Conservation (phyloP, 2,888 invertebrate species). For the Odontomyia ornata region DNA sequence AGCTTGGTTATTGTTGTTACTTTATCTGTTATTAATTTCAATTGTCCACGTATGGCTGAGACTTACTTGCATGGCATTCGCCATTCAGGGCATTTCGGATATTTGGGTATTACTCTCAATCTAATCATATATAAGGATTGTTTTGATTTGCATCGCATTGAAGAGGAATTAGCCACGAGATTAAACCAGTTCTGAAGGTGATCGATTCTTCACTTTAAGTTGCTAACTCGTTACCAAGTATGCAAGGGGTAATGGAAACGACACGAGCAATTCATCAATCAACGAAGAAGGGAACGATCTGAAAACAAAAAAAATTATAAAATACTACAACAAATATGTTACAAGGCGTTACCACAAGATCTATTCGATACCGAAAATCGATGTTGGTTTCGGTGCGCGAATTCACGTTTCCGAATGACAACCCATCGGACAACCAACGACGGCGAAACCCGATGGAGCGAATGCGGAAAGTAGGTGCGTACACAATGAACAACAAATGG, state of each 20-base stretch:
- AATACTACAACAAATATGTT: too few relatives aligned
- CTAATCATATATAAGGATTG: slow-evolving; percentile 99
- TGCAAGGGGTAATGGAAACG: slow-evolving; percentile 28
- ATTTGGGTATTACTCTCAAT: slow-evolving; percentile 96
- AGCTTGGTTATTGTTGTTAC: too few relatives aligned
- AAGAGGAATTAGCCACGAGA: slow-evolving; percentile 99
- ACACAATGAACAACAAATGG: too few relatives aligned
- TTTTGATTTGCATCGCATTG: slow-evolving; percentile 96
- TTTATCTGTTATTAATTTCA: slow-evolving; percentile 99
- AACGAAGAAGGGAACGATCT: slow-evolving; percentile 63
- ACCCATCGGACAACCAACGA: too few relatives aligned
- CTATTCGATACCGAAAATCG: too few relatives aligned
- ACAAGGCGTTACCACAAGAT: too few relatives aligned
- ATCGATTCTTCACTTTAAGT: slow-evolving; percentile 99
- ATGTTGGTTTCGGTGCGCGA: too few relatives aligned
- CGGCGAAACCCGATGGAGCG: too few relatives aligned
- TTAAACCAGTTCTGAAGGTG: slow-evolving; percentile 99
- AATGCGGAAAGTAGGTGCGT: too few relatives aligned
- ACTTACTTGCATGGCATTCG: slow-evolving; percentile 99
- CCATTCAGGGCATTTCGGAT: slow-evolving; percentile 97
- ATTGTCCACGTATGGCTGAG: slow-evolving; percentile 99
- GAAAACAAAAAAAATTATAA: slow-evolving; percentile 55
- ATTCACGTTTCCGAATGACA: too few relatives aligned
- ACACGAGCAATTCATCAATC: slow-evolving; percentile 58
- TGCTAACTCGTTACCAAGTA: slow-evolving; percentile 70